Evolutionary conservation across 2,888 invertebrate genomes (phyloP).

Genomic region (Eristalis pertinax): DNA sequence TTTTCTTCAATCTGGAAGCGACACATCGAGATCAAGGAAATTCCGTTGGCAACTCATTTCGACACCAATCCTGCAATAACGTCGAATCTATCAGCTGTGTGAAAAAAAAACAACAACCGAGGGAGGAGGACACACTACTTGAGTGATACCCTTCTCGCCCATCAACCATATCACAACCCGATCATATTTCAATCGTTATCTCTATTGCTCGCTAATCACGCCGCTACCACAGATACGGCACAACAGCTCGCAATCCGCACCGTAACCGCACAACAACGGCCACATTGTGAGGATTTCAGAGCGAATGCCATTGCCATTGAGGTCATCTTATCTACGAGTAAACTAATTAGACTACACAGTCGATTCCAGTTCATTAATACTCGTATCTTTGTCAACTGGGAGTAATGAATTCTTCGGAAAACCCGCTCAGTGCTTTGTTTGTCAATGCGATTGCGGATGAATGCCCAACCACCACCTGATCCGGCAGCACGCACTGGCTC

Average conservation of each 20-base stretch:
- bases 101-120: background rate
- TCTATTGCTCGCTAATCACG: background rate
- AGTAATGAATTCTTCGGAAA: background rate
- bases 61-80: too few species aligned
- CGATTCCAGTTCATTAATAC: background rate
- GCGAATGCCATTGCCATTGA: background rate
- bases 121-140: background rate
- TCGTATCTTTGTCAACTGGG: background rate
- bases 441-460: background rate
- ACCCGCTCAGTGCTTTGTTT: background rate
- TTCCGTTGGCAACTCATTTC: too few species aligned
- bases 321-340: background rate
- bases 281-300: background rate
- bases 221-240: background rate
- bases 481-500: background rate
- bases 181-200: background rate
- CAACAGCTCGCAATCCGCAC: background rate
- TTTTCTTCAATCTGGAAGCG: too few species aligned
- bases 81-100: background rate
- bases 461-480: background rate
- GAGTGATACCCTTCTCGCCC: background rate
- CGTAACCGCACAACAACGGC: background rate
- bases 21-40: too few species aligned
- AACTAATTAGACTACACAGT: slow-evolving; percentile 9
- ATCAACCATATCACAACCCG: background rate